Conservation (phyloP, 2,888 invertebrate genomes). For the Heliconius ethilla region DNA sequence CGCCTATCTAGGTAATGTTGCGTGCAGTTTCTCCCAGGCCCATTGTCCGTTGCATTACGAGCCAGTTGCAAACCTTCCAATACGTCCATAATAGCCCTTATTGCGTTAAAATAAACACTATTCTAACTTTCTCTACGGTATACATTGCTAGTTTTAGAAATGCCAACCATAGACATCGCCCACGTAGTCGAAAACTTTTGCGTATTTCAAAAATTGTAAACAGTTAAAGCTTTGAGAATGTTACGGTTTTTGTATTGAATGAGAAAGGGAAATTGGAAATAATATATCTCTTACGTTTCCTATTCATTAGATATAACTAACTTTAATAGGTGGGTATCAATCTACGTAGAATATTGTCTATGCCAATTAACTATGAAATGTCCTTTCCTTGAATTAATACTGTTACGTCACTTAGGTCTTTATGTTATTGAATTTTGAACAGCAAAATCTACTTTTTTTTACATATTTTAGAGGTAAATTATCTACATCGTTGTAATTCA, state of each 20-base stretch:
- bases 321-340: background rate
- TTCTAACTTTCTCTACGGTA: conserved; percentile 11
- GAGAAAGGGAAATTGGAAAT: conserved; percentile 38
- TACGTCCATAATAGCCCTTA: conserved; percentile 34
- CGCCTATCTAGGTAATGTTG: conserved; percentile 49
- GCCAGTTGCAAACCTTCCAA: conserved; percentile 34
- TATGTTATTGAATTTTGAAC: background rate
- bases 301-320: background rate
- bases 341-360: conserved; percentile 13
- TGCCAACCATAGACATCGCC: conserved; percentile 40
- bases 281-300: conserved; percentile 7
- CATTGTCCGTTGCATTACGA: conserved; percentile 54
- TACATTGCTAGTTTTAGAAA: conserved; percentile 33
- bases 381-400: conserved; percentile 12
- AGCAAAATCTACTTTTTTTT: background rate
- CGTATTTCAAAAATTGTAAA: conserved; percentile 34
- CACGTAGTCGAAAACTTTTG: conserved; percentile 41
- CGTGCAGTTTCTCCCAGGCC: conserved; percentile 56
- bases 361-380: conserved; percentile 25
- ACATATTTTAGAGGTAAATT: background rate
- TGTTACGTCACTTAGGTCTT: background rate
- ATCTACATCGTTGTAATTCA: too few species aligned
- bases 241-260: conserved; percentile 30
- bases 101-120: conserved; percentile 31
- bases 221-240: conserved; percentile 34